Conservation (phyloP, 2,888 invertebrate genomes). For the Lasioglossum leucozonium region DNA sequence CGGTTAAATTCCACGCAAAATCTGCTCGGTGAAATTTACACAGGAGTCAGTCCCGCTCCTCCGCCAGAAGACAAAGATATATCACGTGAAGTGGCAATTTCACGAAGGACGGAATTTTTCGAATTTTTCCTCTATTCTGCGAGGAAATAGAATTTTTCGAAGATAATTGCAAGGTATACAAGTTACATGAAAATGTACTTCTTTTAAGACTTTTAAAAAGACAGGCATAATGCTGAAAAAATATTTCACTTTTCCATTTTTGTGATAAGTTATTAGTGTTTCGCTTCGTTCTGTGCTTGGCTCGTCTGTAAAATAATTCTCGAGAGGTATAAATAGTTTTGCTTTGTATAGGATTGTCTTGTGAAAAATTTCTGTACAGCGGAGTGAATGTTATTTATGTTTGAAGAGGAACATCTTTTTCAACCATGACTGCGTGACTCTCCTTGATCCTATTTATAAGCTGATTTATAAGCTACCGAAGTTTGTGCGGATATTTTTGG, state of each 20-base stretch:
- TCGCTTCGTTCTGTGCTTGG: too few relatives aligned
- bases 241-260: neutral
- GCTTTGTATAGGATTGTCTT: neutral
- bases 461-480: neutral
- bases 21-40: neutral
- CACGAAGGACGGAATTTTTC: neutral
- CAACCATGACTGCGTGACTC: neutral
- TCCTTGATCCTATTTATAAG: neutral
- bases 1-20: neutral
- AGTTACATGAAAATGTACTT: too few relatives aligned
- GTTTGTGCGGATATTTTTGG: neutral
- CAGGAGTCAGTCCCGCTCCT: neutral
- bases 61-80: neutral
- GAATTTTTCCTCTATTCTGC: neutral
- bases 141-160: neutral
- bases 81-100: neutral
- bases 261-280: neutral
- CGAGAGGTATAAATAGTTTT: neutral
- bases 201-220: too few relatives aligned
- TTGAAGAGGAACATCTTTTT: neutral
- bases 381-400: neutral
- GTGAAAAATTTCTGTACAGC: neutral
- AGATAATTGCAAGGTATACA: too few relatives aligned
- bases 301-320: neutral
- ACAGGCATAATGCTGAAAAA: neutral